A percentile compares a stretch with the other conserved stretches of the same genome.
These are phyloP conservation scores for Chironex yamaguchii DNA, from an alignment of 30 jellyfish, hydroid and myxozoan genomes.

Conservation along the genomic window DNA sequence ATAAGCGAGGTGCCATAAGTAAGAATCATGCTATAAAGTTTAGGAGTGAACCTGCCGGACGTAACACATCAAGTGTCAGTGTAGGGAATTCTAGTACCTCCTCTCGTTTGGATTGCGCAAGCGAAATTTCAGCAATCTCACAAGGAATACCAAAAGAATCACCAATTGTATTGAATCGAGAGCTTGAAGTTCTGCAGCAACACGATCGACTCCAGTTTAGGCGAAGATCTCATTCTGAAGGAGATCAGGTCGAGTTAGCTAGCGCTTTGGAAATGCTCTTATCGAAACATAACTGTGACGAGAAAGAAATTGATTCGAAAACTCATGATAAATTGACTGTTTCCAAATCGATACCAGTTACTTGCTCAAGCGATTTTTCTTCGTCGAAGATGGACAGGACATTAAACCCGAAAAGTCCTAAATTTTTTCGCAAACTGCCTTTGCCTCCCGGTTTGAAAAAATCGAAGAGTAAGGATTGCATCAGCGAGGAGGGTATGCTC, in stretches of 20 bases:
- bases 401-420: background rate
- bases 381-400: background rate
- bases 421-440: background rate
- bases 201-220: background rate
- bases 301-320: too few species aligned
- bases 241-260: background rate
- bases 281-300: background rate
- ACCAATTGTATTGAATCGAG: background rate
- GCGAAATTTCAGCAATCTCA: background rate
- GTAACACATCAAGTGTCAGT: background rate
- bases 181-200: background rate
- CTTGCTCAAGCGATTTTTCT: background rate
- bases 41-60: background rate
- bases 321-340: background rate
- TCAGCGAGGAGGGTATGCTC: background rate
- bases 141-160: background rate
- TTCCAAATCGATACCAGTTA: background rate
- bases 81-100: too few species aligned
- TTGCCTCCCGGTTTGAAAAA: background rate
- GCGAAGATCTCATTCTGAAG: background rate
- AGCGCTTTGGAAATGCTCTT: background rate
- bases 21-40: background rate
- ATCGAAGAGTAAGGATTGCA: background rate
- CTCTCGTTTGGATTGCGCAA: too few species aligned
- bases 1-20: slow-evolving; percentile 14